Evolutionary conservation across 2,888 invertebrate species (phyloP).

Genomic region (Ophion ellenae): DNA sequence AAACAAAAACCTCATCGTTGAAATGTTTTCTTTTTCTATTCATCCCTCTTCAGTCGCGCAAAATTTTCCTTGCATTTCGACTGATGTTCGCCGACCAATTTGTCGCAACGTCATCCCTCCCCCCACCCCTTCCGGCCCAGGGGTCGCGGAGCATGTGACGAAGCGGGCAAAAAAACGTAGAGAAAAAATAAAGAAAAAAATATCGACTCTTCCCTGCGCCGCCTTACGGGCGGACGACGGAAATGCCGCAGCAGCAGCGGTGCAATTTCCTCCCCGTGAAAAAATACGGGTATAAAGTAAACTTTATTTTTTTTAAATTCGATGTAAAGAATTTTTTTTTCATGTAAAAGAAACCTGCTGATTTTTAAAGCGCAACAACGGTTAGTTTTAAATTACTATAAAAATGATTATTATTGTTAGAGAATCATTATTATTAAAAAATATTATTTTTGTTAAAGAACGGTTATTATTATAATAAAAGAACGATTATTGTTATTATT

Average conservation of each 20-base stretch:
- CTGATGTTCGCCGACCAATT: constrained; percentile 7
- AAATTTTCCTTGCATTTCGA: background rate
- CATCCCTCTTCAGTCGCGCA: background rate
- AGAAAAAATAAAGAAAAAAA: constrained; percentile 58
- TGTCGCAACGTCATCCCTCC: constrained; percentile 42
- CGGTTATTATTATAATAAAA: no score
- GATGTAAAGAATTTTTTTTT: background rate
- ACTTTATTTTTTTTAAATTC: no score
- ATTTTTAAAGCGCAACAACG: background rate
- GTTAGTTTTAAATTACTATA: background rate
- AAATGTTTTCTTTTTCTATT: background rate
- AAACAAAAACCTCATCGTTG: no score
- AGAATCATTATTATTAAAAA: background rate
- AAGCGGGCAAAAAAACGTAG: background rate
- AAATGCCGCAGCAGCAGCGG: constrained; percentile 73
- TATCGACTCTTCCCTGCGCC: constrained; percentile 69
- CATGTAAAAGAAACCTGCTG: background rate
- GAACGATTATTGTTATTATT: background rate
- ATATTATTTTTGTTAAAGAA: background rate
- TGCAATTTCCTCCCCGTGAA: constrained; percentile 61
- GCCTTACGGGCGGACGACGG: constrained; percentile 72
- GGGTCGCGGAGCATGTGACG: background rate
- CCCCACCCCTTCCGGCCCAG: constrained; percentile 2
- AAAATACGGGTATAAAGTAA: constrained; percentile 19
- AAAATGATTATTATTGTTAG: background rate